Percentiles rank a stretch among this genome's conserved stretches.
Conservation (phyloP, 2,888 invertebrate genomes). For the Anodontia alba region DNA sequence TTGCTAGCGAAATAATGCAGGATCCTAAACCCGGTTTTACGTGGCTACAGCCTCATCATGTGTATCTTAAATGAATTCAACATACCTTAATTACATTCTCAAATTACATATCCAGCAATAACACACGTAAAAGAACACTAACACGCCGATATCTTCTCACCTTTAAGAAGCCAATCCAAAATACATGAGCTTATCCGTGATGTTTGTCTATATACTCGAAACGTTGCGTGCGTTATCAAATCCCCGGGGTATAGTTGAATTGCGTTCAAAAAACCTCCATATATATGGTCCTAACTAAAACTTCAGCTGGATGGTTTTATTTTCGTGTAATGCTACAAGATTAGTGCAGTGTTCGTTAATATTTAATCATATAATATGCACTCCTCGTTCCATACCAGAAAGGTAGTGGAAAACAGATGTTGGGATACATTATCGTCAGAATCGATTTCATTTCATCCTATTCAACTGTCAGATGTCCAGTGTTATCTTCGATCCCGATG, state of each 20-base stretch:
- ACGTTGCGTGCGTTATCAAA: slow-evolving; percentile 7
- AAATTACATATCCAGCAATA: not conserved
- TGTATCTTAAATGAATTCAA: no score
- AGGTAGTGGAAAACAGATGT: slow-evolving; percentile 3
- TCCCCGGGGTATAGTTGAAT: slow-evolving; percentile 7
- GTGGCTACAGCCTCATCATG: no score
- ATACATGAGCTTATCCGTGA: not conserved
- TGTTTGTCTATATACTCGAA: slow-evolving; percentile 11
- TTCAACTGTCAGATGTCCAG: slow-evolving; percentile 10
- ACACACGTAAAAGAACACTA: not conserved
- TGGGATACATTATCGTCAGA: slow-evolving; percentile 7
- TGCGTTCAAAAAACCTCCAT: not conserved
- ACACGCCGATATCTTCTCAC: not conserved
- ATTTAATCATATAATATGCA: slow-evolving; percentile 40
- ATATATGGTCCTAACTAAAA: slow-evolving; percentile 8
- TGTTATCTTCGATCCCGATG: slow-evolving; percentile 1
- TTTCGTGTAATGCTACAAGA: not conserved
- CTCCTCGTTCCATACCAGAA: not conserved
- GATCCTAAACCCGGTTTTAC: no score
- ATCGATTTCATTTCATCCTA: slow-evolving; percentile 7
- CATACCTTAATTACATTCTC: not conserved
- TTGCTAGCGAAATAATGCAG: no score
- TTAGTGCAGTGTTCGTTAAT: slow-evolving; percentile 46
- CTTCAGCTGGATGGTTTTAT: not conserved
- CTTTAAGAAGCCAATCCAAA: not conserved